Percentiles rank a stretch among this genome's conserved stretches.
These are phyloP conservation scores for Barbus barbus DNA, from an alignment of 2,113 vertebrate species.

Conservation along the genomic window DNA sequence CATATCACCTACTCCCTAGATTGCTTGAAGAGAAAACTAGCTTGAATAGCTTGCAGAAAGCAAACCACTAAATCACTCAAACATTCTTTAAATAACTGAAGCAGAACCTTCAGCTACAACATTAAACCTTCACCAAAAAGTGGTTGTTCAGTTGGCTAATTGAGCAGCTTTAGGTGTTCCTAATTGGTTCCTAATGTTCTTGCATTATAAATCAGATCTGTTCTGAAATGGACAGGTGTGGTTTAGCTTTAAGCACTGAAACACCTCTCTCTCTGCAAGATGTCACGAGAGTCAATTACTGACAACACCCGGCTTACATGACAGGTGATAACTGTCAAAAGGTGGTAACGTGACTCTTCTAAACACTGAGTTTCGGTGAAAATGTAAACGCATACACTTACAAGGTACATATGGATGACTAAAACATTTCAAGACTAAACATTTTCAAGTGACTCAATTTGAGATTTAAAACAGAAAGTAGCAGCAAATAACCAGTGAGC, in stretches of 20 bases:
- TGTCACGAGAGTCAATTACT: not conserved
- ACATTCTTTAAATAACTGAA: not conserved
- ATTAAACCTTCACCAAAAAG: not conserved
- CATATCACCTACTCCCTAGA: not conserved
- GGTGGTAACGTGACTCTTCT: not conserved
- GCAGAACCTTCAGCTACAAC: not conserved
- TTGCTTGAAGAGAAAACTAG: not conserved
- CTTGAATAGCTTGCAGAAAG: not conserved
- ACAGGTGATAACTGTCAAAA: conserved; percentile 13
- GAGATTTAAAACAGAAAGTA: not conserved
- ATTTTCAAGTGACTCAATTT: too few species aligned
- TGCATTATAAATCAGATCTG: not conserved
- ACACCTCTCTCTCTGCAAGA: not conserved
- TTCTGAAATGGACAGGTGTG: conserved; percentile 9
- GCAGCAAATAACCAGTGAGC: not conserved
- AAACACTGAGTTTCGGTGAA: not conserved
- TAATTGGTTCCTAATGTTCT: not conserved
- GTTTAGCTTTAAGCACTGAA: not conserved
- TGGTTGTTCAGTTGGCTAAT: not conserved
- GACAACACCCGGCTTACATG: conserved; percentile 35
- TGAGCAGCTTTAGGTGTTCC: not conserved
- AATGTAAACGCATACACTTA: not conserved
- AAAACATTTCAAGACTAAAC: not conserved
- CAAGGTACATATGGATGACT: not conserved
- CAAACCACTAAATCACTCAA: not conserved